phyloP scores from a whole-genome alignment of 1,140 invertebrate genomes.

The Drosophila albomicans region DNA sequence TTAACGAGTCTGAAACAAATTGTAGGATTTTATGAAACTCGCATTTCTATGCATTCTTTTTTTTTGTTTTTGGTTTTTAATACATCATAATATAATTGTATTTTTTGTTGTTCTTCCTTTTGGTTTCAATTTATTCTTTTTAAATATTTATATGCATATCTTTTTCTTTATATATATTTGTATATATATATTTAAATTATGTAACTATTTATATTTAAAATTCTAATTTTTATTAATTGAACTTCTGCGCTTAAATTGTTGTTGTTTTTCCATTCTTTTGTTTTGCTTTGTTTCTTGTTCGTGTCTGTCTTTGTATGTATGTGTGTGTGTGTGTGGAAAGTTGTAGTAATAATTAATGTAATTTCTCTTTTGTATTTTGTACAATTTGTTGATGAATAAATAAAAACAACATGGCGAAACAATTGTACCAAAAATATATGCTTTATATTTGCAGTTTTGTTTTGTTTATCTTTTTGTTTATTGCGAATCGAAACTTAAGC shows the following conservation, averaged over 20 bases:
- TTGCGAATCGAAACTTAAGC: constrained; percentile 68
- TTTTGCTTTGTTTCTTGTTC: constrained; percentile 5
- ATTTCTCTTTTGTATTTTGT: constrained; percentile 5
- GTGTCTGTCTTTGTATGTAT: no score
- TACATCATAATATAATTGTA: constrained; percentile 48
- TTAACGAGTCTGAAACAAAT: constrained; percentile 61
- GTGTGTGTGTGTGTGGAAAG: constrained; percentile 23
- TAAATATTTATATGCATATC: constrained; percentile 55
- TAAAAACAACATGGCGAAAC: constrained; percentile 26
- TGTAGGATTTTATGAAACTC: constrained; percentile 53
- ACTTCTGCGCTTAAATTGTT: constrained; percentile 75
- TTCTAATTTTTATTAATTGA: constrained; percentile 82
- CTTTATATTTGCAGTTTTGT: constrained; percentile 30
- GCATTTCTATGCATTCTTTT: constrained; percentile 28
- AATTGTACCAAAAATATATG: constrained; percentile 55
- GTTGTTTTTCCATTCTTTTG: constrained; percentile 22
- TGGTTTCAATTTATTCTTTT: constrained; percentile 56
- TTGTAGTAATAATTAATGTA: constrained; percentile 20
- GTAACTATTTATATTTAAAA: constrained; percentile 81
- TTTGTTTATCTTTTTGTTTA: constrained; percentile 48
- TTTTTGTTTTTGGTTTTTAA: not conserved
- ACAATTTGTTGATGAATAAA: constrained; percentile 11
- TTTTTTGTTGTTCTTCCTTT: constrained; percentile 63
- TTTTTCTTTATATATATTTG: constrained; percentile 49
- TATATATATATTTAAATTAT: constrained; percentile 66